Conservation (phyloP, 2,797 vertebrate genomes). For the Varecia variegata region DNA sequence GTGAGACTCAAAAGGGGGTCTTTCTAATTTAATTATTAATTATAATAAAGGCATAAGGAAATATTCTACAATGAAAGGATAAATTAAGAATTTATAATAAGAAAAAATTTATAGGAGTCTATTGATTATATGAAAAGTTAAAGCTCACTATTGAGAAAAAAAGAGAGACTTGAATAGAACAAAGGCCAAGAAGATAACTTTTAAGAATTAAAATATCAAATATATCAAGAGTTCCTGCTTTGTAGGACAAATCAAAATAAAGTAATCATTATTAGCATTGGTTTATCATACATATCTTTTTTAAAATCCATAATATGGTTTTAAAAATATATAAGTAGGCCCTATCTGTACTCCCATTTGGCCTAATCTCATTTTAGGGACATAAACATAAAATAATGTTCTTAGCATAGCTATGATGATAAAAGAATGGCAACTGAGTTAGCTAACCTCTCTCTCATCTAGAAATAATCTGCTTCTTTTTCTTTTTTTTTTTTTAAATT, state of each 20-base stretch:
- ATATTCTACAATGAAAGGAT: conserved; percentile 38
- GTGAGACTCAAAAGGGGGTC: conserved; percentile 42
- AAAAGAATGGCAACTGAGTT: not conserved
- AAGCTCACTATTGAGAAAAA: not conserved
- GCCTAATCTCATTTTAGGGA: not conserved
- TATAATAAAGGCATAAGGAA: conserved; percentile 59
- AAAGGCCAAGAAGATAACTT: not conserved
- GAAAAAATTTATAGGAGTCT: not conserved
- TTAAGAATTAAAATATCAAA: not conserved
- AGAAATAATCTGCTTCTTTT: not conserved
- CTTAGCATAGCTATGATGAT: not conserved
- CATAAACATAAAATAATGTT: not conserved
- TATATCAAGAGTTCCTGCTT: not conserved
- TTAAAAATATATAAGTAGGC: not conserved
- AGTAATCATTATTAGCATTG: not conserved
- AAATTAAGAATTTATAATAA: conserved; percentile 65
- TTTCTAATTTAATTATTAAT: conserved; percentile 76
- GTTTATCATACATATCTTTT: not conserved
- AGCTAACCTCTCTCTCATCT: not conserved
- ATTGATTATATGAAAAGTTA: conserved; percentile 41
- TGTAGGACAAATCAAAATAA: not conserved
- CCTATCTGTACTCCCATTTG: not conserved
- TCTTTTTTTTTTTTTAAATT: not conserved
- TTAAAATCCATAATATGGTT: not conserved
- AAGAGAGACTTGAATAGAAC: not conserved